Evolutionary conservation across 2,888 invertebrate species (phyloP), one percentile per base, ranked within the genome.

Genomic region (Crocallis elinguaria): DNA sequence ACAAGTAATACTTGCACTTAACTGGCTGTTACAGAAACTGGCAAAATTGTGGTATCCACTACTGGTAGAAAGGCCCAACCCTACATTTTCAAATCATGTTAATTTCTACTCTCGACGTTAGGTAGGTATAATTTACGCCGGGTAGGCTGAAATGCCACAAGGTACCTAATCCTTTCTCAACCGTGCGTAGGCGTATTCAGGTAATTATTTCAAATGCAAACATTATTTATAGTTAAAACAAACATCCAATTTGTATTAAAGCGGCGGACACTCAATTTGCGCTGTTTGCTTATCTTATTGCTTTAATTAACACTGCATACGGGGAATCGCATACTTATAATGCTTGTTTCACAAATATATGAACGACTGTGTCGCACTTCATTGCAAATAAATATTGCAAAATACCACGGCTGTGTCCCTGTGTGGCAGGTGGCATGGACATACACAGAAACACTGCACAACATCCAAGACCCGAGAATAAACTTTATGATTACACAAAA

Each of bases 271-370:
- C 30, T 25, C 43, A 51, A 51, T 57, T 51, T 49, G 44, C 16
- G 13, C 27, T 57, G 39, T 57, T 44, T 49, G 51, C 37, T 49
- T 45, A 51, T 45, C 38, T 52, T 50, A 48, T 38, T 55, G 45
- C 55, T 51, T 54, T 38, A 41, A 52, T 59, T 59, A 52, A 45
- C 45, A 38, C 25, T 29, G 50, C 8, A 43, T 17, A 37, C 16
- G 13, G 12, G 30, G 30, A 35, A 48, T 49, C 36, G 50, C 27
- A 19, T 25, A 38, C 32, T 50, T 43, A 30, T 8, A 37, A 32
- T 44, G 36, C 17, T 37, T 21, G 29, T 16, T 16, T 23, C 12
- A 23, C 16, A 17, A 33, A 21, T 9, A 32, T 19, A 4, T 19
- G n/a, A n/a, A n/a, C n/a, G n/a, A n/a, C n/a, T n/a, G n/a, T n/a